Percentiles rank a stretch among this genome's conserved stretches.
Conservation (phyloP, 2,113 vertebrate species). For the Haemorhous mexicanus region DNA sequence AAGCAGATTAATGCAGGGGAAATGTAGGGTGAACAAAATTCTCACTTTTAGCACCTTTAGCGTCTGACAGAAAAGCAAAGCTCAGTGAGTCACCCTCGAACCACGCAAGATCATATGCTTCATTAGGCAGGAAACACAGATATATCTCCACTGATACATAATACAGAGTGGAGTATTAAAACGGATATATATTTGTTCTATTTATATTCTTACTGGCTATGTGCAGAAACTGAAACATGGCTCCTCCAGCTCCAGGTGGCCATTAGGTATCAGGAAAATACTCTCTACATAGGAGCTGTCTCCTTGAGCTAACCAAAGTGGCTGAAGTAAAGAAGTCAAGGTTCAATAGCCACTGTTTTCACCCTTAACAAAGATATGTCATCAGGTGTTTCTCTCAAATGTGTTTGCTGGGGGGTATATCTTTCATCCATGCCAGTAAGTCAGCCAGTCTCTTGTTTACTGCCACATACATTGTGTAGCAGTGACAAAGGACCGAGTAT, state of each 20-base stretch:
- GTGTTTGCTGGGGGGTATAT: neutral
- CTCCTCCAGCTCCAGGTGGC: conserved; percentile 34
- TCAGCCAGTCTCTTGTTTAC: neutral
- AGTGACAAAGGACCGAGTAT: neutral
- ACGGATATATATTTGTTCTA: conserved; percentile 50
- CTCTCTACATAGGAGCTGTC: neutral
- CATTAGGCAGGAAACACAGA: conserved; percentile 63
- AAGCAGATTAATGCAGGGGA: neutral
- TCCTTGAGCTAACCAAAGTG: neutral
- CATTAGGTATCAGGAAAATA: conserved; percentile 1
- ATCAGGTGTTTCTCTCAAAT: neutral
- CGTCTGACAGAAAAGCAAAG: neutral
- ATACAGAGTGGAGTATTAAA: conserved; percentile 54
- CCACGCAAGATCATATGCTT: conserved; percentile 49
- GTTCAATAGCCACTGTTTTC: neutral
- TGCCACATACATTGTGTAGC: neutral
- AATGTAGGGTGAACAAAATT: neutral
- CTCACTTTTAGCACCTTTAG: neutral
- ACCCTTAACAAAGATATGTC: neutral
- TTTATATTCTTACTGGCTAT: conserved; percentile 48
- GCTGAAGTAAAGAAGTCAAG: neutral
- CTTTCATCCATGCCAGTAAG: neutral
- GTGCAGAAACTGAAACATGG: conserved; percentile 16
- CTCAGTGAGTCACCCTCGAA: conserved; percentile 37
- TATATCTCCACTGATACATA: conserved; percentile 57